Evolutionary conservation across 2,888 invertebrate species (phyloP), one percentile per base, ranked within the genome.

Genomic region (Acleris emargana): DNA sequence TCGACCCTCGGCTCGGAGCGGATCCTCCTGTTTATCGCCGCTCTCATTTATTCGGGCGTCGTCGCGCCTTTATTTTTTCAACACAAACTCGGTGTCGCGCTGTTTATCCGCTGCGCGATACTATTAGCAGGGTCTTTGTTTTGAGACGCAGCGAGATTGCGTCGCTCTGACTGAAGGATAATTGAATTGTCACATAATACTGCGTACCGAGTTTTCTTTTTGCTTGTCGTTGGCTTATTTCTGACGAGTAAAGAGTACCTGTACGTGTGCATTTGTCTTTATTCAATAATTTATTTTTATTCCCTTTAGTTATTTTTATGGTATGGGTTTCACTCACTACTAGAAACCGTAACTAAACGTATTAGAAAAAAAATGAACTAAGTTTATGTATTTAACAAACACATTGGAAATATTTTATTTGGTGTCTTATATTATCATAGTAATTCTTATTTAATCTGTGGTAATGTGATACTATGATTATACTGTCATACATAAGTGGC

Each of bases 11-110:
- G 86, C 78, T 84, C 80, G 80, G 83, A 85, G 85, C 88, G 90
- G 88, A 91, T 92, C 91, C 89, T 90, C 87, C 89, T 90, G 91
- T 91, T 91, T 92, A 91, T 92, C 91, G 91, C 84, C 86, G 85
- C 84, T 88, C 89, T 90, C 91, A 91, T 91, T 91, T 91, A 91
- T 91, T 91, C 92, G 88, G 87, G 86, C 86, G 88, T 87, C 90
- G 91, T 90, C 89, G 88, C 86, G 88, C 88, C 86, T 91, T 90
- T 91, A 91, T 91, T 91, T 91, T 91, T 91, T 90, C 84, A 86
- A 86, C 88, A 84, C 84, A 86, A 88, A 87, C 83, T 84, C 82
- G 79, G 81, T 86, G 88, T 87, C 83, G 84, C 82, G 80, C 79
- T 88, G 88, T 90, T 90, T 91, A 88, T 88, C 84, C 84, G 82